Base-by-base conservation (phyloP, 2,113 vertebrate species). In the Chaetodon auriga region DNA sequence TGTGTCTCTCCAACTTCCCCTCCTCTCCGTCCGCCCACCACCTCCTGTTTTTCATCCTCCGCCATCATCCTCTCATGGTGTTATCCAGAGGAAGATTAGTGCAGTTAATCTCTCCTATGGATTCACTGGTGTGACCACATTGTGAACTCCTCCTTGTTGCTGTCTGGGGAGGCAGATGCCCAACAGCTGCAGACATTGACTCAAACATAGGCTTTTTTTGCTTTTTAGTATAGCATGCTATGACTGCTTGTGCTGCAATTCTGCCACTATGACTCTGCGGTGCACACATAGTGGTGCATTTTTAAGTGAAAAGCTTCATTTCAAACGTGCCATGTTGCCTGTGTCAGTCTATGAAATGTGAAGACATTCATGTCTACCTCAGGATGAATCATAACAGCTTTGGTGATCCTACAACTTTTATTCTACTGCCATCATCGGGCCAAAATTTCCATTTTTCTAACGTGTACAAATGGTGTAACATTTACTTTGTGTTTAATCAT, bases 1-100 rank as follows among this genome's bases (percentile, higher is more conserved):
- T 19, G 25, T 75, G 54, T 65, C 64, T 19, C 36, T 80, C 23
- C 38, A 55, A 3, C 12, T 58, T 73, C 75, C 70, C 53, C n/a
- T 66, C 54, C 48, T 43, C 35, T 43, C 7, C 55, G 49, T 60
- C 57, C 23, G 62, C 25, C 49, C 45, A 21, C 74, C 38, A 14
- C 73, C 55, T 73, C 73, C 54, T 84, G 12, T 73, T 57, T 48
- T 60, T 80, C 78, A 15, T 84, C 70, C 19, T 70, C 51, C 48
- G 81, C 35, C 35, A 62, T 82, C 64, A 75, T 68, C 54, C 78
- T 58, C 78, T 78, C 75, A 43, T 68, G 57, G 66, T 48, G 65
- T 78, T 74, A 85, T 84, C 76, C 81, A 66, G 53, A 9, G 64
- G 30, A 74, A 86, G 76, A 88, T 87, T 80, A 84, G 78, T 0